Conservation (phyloP, 2,113 vertebrate species). For the Pycnonotus jocosus region DNA sequence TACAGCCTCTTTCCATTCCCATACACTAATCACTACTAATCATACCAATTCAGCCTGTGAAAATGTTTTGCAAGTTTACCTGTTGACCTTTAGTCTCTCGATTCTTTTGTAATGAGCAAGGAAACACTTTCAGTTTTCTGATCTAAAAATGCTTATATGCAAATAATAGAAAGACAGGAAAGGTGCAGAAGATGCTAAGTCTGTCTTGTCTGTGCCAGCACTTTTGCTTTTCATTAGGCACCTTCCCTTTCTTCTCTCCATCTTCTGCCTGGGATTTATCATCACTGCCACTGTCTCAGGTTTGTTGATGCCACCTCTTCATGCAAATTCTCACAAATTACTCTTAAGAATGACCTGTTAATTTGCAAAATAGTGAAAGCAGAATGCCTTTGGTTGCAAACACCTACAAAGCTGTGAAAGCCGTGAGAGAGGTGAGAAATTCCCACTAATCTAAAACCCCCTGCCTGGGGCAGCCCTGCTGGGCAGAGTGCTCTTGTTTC, state of each 20-base stretch:
- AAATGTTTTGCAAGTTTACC: neutral
- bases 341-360: neutral
- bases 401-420: neutral
- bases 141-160: neutral
- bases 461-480: neutral
- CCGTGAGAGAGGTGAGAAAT: neutral
- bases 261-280: neutral
- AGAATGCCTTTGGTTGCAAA: neutral
- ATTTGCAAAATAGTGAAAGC: neutral
- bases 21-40: neutral
- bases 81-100: neutral
- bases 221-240: neutral
- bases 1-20: neutral
- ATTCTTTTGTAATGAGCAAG: neutral
- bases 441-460: neutral
- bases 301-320: neutral
- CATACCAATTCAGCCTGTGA: neutral
- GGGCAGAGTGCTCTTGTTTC: fast-evolving
- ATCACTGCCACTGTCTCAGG: neutral
- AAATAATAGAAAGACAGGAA: neutral
- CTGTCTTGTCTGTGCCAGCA: neutral
- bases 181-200: neutral
- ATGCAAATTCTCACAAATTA: neutral
- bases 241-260: neutral
- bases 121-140: neutral